Conservation (phyloP, 2,113 vertebrate species). For the Osmerus mordax region DNA sequence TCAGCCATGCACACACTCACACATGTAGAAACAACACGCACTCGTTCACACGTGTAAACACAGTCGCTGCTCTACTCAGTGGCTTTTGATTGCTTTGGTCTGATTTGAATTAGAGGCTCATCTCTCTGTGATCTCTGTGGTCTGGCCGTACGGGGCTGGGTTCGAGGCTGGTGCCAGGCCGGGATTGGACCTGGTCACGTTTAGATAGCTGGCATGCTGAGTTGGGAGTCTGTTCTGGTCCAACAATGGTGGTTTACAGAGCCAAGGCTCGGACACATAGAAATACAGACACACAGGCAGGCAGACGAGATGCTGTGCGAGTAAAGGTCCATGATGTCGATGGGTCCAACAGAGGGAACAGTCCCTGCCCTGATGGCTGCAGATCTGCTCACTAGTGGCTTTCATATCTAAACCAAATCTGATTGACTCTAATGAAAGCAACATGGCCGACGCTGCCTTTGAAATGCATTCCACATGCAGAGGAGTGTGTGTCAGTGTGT, state of each 20-base stretch:
- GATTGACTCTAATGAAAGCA: slow-evolving; percentile 60
- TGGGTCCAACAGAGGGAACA: neutral
- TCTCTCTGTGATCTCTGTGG: slow-evolving; percentile 62
- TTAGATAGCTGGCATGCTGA: slow-evolving; percentile 48
- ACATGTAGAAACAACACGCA: neutral
- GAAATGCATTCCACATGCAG: slow-evolving; percentile 53
- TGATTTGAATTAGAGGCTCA: slow-evolving; percentile 69
- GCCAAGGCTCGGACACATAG: neutral
- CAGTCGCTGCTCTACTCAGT: slow-evolving; percentile 4
- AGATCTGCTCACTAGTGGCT: slow-evolving; percentile 39
- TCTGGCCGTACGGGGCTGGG: slow-evolving; percentile 50
- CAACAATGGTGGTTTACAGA: slow-evolving; percentile 52
- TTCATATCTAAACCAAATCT: slow-evolving; percentile 44
- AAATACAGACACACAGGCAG: slow-evolving; percentile 2
- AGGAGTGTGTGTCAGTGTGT: slow-evolving; percentile 16
- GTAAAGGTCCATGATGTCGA: no score
- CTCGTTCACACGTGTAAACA: slow-evolving; percentile 1
- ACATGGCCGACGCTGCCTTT: slow-evolving; percentile 28
- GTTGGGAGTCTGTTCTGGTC: slow-evolving; percentile 49
- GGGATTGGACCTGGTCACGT: slow-evolving; percentile 55
- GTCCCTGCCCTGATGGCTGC: slow-evolving; percentile 11
- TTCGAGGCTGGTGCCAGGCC: slow-evolving; percentile 58
- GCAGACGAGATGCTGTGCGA: neutral
- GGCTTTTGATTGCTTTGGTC: slow-evolving; percentile 62
- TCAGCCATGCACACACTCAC: slow-evolving; percentile 30